Conservation (phyloP, 1,140 invertebrate genomes). For the Bradysia coprophila region DNA sequence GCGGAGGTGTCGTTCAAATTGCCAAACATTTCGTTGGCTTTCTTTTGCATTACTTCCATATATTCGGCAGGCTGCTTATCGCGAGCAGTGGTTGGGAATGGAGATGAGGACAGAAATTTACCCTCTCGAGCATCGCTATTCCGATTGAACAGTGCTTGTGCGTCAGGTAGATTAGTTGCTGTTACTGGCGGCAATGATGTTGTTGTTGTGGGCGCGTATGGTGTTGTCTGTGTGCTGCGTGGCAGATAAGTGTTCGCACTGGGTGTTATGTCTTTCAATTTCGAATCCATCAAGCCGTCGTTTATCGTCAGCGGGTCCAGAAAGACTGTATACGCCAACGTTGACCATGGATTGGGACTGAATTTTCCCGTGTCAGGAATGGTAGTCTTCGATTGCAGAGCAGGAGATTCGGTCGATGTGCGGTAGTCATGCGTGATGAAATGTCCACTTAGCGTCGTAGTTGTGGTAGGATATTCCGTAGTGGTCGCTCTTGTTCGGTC, state of each 20-base stretch:
- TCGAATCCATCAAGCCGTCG: conserved; percentile 27
- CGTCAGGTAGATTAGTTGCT: background rate
- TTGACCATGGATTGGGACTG: conserved; percentile 13
- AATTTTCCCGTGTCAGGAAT: conserved; percentile 22
- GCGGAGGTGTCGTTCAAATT: conserved; percentile 54
- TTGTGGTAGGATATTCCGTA: background rate
- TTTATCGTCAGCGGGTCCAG: conserved; percentile 52
- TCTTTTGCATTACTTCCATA: conserved; percentile 35
- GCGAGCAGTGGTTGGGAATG: background rate
- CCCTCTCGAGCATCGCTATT: background rate
- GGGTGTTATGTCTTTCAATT: conserved; percentile 8
- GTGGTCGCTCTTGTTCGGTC: background rate
- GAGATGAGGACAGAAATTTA: background rate
- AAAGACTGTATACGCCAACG: conserved; percentile 31
- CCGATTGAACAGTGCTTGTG: background rate
- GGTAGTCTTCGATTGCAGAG: conserved; percentile 9
- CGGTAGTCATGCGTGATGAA: conserved; percentile 4
- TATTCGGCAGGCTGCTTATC: conserved; percentile 4
- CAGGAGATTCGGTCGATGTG: conserved; percentile 28
- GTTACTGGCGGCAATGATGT: background rate
- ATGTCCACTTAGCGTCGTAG: background rate
- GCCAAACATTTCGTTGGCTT: conserved; percentile 51
- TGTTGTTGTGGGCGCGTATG: background rate
- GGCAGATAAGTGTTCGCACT: conserved; percentile 11
- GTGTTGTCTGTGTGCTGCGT: conserved; percentile 4